Evolutionary conservation across 53 echinoderm and acorn worm genomes (phyloP).

Genomic region (Holothuria leucospilota): DNA sequence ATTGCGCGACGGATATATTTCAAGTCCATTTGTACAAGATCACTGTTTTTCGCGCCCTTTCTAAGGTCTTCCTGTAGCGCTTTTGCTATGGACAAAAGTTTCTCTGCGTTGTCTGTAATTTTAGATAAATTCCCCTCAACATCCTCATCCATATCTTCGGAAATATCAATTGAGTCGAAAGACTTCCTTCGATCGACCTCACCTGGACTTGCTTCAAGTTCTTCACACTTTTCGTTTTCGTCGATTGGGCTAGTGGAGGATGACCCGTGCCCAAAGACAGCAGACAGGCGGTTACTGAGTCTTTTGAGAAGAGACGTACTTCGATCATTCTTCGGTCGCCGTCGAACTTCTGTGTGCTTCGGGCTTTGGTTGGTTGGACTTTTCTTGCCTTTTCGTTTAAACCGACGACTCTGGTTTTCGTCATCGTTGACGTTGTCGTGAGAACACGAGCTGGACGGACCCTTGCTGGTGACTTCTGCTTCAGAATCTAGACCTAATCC

Average conservation of each 20-base stretch:
- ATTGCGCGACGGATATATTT: conserved; percentile 29
- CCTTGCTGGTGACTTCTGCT: conserved; percentile 27
- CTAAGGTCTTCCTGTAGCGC: conserved; percentile 28
- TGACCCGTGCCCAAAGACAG: conserved; percentile 29
- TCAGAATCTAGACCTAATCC: conserved; percentile 43
- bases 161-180: conserved; percentile 30
- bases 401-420: conserved; percentile 19
- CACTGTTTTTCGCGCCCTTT: conserved; percentile 28
- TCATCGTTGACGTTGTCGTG: conserved; percentile 21
- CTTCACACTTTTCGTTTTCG: not conserved
- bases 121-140: conserved; percentile 4
- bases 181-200: not conserved
- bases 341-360: conserved; percentile 15
- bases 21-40: conserved; percentile 19
- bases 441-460: conserved; percentile 48
- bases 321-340: conserved; percentile 28
- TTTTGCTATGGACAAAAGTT: conserved; percentile 27
- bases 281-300: conserved; percentile 37
- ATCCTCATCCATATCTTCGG: not conserved
- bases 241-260: not conserved
- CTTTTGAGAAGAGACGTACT: conserved; percentile 28
- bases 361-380: conserved; percentile 19
- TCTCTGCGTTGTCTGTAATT: conserved; percentile 15
- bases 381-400: conserved; percentile 31
- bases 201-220: not conserved